Base-by-base conservation (phyloP, 1,140 invertebrate species). In the Rhagoletis pomonella region DNA sequence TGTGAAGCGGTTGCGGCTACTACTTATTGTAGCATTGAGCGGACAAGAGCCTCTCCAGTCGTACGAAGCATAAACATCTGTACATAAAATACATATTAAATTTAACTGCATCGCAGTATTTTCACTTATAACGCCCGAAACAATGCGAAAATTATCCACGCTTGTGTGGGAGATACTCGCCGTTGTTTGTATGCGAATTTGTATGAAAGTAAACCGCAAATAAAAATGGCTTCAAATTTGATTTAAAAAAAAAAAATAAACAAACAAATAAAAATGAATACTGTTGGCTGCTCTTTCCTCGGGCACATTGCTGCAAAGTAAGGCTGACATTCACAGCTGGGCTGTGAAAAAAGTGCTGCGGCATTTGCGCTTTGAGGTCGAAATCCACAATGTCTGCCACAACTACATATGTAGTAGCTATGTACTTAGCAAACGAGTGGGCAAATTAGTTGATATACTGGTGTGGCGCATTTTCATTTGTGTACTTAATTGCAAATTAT, bases 401-500 rank as follows among this genome's bases (percentile, higher is more conserved):
- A 81, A 81, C 42, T 58, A n/a, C n/a, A n/a, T n/a, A 17, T 19
- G 4, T 12, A n/a, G 73, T 65, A 65, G 4, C 2, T 47, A 47
- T 17, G 42, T 73, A 14, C 44, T 7, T 69, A 44, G 29, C 4
- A 12, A 19, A 42, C 14, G 47, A 19, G 73, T 58, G 19, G 14
- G 73, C 55, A 81, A 81, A 81, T 50, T 81, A 4, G 44, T 58
- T 81, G 47, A 81, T 81, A 55, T 55, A 47, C 6, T 81, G 47
- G 73, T 81, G 47, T 81, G 73, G 73, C 73, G 73, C 73, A 81
- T 81, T 81, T 81, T 55, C 73, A 81, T 81, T 81, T 29, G 29
- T 29, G 29, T 29, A 29, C 29, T 29, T 81, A 55, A 81, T 19
- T 42, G 50, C 44, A 81, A 81, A 55, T 50, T 81, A 81, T 55